These are phyloP conservation scores for Archips crataeganus DNA, from an alignment of 2,888 invertebrate genomes.

Conservation along the genomic window DNA sequence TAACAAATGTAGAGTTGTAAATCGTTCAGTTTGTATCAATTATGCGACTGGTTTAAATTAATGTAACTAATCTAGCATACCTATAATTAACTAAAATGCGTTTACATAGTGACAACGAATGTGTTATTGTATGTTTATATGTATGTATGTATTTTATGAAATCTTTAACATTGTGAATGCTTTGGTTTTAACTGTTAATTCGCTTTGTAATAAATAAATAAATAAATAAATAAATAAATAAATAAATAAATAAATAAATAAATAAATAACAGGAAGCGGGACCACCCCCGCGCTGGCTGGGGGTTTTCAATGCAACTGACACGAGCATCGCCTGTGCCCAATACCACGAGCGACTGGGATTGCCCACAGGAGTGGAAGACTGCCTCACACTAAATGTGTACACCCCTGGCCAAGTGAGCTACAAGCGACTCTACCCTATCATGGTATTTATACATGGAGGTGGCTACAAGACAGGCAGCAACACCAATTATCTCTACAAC, in stretches of 20 bases:
- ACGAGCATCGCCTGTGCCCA: conserved; percentile 41
- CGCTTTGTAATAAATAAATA: no score
- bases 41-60: no score
- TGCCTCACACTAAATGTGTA: conserved; percentile 45
- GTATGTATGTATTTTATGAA: no score
- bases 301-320: conserved; percentile 42
- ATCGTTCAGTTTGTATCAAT: no score
- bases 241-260: no score
- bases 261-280: conserved; percentile 45
- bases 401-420: conserved; percentile 40
- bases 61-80: no score
- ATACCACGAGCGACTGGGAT: conserved; percentile 37
- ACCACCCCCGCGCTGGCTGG: conserved; percentile 44
- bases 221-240: no score
- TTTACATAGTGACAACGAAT: not conserved
- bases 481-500: conserved; percentile 40
- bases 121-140: no score
- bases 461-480: conserved; percentile 38
- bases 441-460: conserved; percentile 47
- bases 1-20: no score
- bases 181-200: no score
- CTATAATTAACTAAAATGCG: not conserved
- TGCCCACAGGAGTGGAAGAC: conserved; percentile 44
- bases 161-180: no score
- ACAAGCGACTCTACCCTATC: conserved; percentile 41